Conservation (phyloP, 2,888 invertebrate species). For the Sabatieria punctata region DNA sequence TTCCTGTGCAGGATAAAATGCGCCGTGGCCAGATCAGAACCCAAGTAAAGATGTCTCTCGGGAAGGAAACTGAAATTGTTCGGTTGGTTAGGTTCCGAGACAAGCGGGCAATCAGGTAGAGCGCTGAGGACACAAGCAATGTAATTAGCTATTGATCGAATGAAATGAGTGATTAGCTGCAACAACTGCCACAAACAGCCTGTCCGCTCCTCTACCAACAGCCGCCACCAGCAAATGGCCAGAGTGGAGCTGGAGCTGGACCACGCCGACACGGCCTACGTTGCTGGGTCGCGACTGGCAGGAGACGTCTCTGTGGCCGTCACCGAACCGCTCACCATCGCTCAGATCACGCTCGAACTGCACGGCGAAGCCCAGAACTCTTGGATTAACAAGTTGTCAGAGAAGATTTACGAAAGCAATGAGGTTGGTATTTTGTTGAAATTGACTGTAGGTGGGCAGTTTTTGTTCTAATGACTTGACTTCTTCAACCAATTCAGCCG, state of each 20-base stretch:
- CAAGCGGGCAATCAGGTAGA: too few species aligned
- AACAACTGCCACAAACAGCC: too few species aligned
- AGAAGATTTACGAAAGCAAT: constrained; percentile 9
- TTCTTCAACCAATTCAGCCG: neutral
- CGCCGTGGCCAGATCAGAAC: constrained; percentile 64
- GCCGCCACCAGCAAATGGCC: too few species aligned
- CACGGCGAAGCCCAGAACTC: constrained; percentile 6
- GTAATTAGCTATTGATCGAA: too few species aligned
- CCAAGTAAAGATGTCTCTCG: constrained; percentile 36
- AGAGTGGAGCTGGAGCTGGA: too few species aligned
- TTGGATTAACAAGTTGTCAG: constrained; percentile 9
- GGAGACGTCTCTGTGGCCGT: neutral
- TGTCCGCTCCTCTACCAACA: too few species aligned
- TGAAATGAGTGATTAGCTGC: too few species aligned
- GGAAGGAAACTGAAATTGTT: constrained; percentile 25
- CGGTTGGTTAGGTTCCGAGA: too few species aligned
- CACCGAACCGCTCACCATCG: neutral
- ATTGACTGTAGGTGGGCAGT: too few species aligned
- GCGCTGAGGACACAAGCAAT: too few species aligned
- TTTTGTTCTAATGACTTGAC: neutral
- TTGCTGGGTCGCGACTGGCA: constrained; percentile 1
- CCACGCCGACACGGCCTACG: too few species aligned
- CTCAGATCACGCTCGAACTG: neutral
- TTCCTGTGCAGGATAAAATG: constrained; percentile 60
- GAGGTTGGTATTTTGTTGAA: too few species aligned